Base-by-base conservation (phyloP, 2,797 vertebrate genomes). In the Poecilia velifera region DNA sequence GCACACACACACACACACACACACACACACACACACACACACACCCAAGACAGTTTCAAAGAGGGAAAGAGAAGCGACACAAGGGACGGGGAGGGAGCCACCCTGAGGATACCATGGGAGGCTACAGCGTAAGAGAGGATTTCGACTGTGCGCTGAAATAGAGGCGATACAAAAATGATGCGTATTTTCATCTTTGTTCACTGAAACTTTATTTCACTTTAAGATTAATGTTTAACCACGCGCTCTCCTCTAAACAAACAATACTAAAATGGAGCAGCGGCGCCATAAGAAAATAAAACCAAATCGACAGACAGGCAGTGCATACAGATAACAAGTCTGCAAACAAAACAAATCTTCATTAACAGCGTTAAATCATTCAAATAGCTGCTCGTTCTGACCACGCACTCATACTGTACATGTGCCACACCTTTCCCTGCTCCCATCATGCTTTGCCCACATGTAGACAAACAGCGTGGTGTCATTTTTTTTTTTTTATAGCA, bases 201-300 rank as follows among this genome's bases (percentile, higher is more conserved):
- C 9, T 83, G 36, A 70, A 82, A 55, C 81, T 89, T 93, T 91
- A 90, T 90, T 92, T 81, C 80, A 86, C 82, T 75, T 18, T 77
- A n/a, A 76, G 57, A 39, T 41, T 9, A 36, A 70, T 53, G 53
- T 72, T 45, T 49, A 53, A 59, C 14, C 43, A 62, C 39, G 68
- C 68, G 59, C 49, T 79, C 59, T 13, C 55, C 81, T 31, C 36
- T 89, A 51, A 68, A 79, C 25, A 77, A 78, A 87, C 66, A 90
- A 90, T 78, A 82, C 82, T 91, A 84, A 86, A 89, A 83, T 53
- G 18, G 45, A 66, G 73, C 66, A 82, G 78, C 4, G 28, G 3
- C 55, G 20, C 13, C 22, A 68, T 68, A 53, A 72, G 7, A 66
- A 66, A 66, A 66, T 20, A 66, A 66, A 66, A 66, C 62, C 62